Evolutionary conservation across 2,113 vertebrate species (phyloP), one percentile per base, ranked within the genome.

Genomic region (Lanius collurio): DNA sequence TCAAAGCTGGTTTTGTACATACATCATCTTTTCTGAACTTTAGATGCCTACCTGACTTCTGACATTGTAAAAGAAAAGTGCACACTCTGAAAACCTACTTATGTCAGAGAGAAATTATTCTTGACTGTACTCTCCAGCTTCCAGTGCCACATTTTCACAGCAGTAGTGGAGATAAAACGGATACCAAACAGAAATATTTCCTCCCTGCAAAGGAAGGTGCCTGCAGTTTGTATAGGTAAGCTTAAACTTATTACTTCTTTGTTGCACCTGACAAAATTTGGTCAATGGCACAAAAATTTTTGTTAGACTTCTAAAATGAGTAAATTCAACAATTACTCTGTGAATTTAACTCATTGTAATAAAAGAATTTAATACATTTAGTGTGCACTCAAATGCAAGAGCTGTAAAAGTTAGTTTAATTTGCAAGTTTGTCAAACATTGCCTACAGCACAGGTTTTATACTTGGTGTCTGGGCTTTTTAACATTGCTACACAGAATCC

Each of bases 191-290:
- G 71, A 89, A 92, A 56, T 60, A 82, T 15, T 86, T 52, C 52
- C 23, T 94, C 65, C 65, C 73, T 79, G 49, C 85, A 83, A 77
- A 74, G 20, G 60, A 93, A 89, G 41, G 86, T 67, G 41, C 15
- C 57, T 94, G 56, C 85, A 92, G 37, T 26, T 92, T 81, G n/a
- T 15, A 71, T 2, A 93, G 90, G 96, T 97, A 97, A 97, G 95
- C 41, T 82, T 86, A 59, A 90, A 92, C 76, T 10, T 62, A 59
- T 30, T 80, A 39, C 8, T 87, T 46, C 13, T 76, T 93, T 82
- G 6, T 73, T 92, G 64, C 17, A 83, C 19, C 37, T 65, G 26
- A 65, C 6, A 52, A 77, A 74, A 90, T 62, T 49, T 49, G n/a
- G 28, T 33, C 23, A 89, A 22, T 50, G 35, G 47, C 21, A 69